Base-by-base conservation (phyloP, 92 coral and sea anemone genomes). In the Hydrozoanthus gracilis region DNA sequence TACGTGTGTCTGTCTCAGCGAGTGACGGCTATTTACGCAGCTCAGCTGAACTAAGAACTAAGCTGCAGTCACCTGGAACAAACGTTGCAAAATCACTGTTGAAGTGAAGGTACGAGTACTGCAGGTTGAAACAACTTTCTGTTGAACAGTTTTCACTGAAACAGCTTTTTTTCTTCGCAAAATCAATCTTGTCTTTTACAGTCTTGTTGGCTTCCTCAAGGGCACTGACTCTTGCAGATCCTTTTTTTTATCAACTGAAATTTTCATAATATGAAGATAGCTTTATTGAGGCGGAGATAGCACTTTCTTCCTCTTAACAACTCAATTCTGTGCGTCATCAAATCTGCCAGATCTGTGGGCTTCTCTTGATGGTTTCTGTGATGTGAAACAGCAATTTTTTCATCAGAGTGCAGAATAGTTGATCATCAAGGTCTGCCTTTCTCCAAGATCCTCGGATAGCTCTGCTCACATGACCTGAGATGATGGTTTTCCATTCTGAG, bases 391-490 rank as follows among this genome's bases (percentile, higher is more conserved):
- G 75, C 86, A 8, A 72, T 77, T 71, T 87, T 87, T 46, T 61
- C 78, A 78, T 78, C n/a, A 87, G 5, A 4, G 89, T 87, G 54
- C 71, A 75, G 47, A 44, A 54, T 15, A 86, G 51, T 44, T 45
- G 83, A 47, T 79, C 88, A 14, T 47, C 35, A 27, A 86, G 16
- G 5, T 76, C 83, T 48, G 49, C 88, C 61, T 77, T 86, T 44
- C 51, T 61, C 88, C 91, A 83, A 14, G 88, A 75, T 3, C 85
- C 84, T 9, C 82, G 72, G 7, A 83, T 84, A 5, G 83, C 86
- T 1, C 86, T 86, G 44, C 88, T 83, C 1, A 77, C 52, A 20
- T 88, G 91, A 3, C 91, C 91, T 10, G 91, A 83, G 11, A 62
- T 76, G 3, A 83, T 4, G 50, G 80, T n/a, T 56, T 76, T 20